Evolutionary conservation across 2,113 vertebrate species (phyloP).

Genomic region (Casuarius casuarius): DNA sequence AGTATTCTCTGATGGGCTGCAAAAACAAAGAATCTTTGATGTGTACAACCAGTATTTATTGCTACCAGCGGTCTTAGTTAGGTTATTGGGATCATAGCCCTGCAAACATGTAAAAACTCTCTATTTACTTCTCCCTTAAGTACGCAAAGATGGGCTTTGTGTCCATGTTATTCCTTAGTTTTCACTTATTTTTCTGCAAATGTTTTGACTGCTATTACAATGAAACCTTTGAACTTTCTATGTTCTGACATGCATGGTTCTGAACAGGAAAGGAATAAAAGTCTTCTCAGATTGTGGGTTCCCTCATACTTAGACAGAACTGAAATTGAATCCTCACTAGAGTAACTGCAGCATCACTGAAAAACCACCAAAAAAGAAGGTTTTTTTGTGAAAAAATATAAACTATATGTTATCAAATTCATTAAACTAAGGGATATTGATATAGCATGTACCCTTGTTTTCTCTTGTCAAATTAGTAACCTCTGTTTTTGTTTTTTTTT

Average conservation of each 20-base stretch:
- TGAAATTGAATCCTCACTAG: not conserved
- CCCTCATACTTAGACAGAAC: not conserved
- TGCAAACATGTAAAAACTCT: not conserved
- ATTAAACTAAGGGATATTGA: not conserved
- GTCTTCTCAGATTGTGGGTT: not conserved
- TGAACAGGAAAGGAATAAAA: conserved; percentile 32
- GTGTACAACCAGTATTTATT: not conserved
- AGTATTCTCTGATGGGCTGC: not conserved
- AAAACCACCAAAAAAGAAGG: not conserved
- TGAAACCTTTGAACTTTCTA: conserved; percentile 25
- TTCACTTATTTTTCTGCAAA: conserved; percentile 17
- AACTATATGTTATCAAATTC: not conserved
- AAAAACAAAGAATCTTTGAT: conserved; percentile 25
- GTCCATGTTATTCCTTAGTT: not conserved
- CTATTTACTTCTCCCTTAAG: conserved; percentile 6
- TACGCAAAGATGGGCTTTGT: conserved; percentile 42
- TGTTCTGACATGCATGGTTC: not conserved
- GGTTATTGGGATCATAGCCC: not conserved
- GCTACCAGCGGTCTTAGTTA: not conserved
- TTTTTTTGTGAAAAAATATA: not conserved
- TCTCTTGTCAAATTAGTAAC: not conserved
- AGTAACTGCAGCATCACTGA: not conserved
- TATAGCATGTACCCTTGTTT: not conserved
- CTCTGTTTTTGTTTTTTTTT: not conserved
- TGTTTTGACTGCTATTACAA: conserved; percentile 18